A percentile compares a stretch with the other conserved stretches of the same genome.
phyloP scores from a whole-genome alignment of 2,113 vertebrate species.

The Odocoileus hemionus region DNA sequence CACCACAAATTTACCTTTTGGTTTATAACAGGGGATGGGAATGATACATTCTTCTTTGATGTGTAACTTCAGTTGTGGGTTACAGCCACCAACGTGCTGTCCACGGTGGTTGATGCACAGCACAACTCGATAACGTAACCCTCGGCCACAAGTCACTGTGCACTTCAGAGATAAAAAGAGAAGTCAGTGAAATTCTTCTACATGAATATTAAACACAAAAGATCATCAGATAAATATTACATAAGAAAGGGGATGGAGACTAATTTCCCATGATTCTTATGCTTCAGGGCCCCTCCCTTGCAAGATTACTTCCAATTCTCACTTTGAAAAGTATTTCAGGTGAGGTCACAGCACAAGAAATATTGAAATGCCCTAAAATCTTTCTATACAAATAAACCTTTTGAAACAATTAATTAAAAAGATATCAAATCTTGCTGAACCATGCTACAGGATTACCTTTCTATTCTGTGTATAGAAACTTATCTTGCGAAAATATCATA shows the following conservation, averaged over 20 bases:
- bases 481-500: background rate
- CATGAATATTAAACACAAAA: background rate
- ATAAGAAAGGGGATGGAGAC: background rate
- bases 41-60: constrained; percentile 95
- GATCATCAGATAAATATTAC: background rate
- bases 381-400: background rate
- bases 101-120: constrained; percentile 92
- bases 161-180: constrained; percentile 80
- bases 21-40: constrained; percentile 90
- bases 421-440: background rate
- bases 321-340: background rate
- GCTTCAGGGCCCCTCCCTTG: background rate
- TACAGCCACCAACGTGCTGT: constrained; percentile 92
- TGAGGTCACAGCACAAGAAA: background rate
- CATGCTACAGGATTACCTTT: background rate
- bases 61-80: constrained; percentile 87
- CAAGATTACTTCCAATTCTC: background rate
- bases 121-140: constrained; percentile 92
- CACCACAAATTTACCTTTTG: constrained; percentile 82
- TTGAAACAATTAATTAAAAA: background rate
- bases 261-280: background rate
- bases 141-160: constrained; percentile 92
- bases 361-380: background rate
- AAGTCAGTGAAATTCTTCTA: background rate
- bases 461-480: background rate